These are phyloP conservation scores for Argopecten irradians DNA, from an alignment of 1,140 invertebrate genomes.

Conservation along the genomic window DNA sequence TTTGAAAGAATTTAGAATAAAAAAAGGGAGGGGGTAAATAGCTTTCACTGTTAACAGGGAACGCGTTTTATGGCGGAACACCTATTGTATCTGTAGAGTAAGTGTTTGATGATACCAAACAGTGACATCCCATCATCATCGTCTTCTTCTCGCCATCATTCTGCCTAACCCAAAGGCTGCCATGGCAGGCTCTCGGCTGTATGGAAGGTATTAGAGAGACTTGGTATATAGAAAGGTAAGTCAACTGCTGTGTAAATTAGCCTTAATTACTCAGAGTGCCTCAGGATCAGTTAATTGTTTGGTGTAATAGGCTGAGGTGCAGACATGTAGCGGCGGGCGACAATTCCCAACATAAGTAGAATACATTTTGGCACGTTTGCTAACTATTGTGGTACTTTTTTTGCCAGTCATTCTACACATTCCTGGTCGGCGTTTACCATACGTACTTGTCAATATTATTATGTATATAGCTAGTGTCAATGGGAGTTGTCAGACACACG, in stretches of 20 bases:
- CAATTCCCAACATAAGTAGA: background rate
- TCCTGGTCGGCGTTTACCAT: background rate
- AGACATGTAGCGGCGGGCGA: background rate
- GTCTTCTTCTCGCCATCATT: background rate
- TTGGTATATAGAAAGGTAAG: too few species aligned
- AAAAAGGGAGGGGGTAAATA: too few species aligned
- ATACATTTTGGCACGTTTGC: slow-evolving; percentile 16
- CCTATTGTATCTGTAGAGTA: too few species aligned
- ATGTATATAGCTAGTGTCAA: background rate
- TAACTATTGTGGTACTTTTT: background rate
- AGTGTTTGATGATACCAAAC: too few species aligned
- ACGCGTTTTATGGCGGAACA: too few species aligned
- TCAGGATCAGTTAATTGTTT: slow-evolving; percentile 21
- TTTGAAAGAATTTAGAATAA: too few species aligned
- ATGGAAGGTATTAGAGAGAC: background rate
- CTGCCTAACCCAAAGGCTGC: background rate
- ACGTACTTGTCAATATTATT: background rate
- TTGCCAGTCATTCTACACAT: background rate
- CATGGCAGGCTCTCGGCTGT: background rate
- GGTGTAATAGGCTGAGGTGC: background rate
- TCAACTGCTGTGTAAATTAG: background rate
- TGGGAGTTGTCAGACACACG: background rate
- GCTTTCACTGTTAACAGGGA: too few species aligned
- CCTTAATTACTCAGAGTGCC: background rate
- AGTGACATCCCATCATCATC: background rate